These are phyloP conservation scores for Atrichornis clamosus DNA, from an alignment of 2,113 vertebrate species.

Conservation along the genomic window DNA sequence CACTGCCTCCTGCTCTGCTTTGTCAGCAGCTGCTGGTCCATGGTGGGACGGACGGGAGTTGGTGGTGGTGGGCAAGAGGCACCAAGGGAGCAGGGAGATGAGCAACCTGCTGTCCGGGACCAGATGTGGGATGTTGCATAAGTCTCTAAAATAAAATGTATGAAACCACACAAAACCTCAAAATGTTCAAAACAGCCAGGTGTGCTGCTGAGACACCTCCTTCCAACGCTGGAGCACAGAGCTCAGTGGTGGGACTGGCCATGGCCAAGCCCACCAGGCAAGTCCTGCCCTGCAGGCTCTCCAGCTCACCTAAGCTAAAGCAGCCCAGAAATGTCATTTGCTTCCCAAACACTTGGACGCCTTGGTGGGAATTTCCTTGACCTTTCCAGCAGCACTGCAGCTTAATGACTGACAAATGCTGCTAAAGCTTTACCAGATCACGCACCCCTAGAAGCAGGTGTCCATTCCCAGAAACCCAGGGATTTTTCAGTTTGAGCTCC, in stretches of 20 bases:
- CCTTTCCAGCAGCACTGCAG: neutral
- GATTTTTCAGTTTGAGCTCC: neutral
- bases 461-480: neutral
- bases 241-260: neutral
- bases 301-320: neutral
- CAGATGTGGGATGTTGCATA: fast-evolving
- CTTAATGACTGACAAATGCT: neutral
- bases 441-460: neutral
- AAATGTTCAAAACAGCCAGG: neutral
- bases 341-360: neutral
- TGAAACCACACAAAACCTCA: neutral
- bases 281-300: neutral
- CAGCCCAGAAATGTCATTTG: neutral
- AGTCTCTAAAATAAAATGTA: neutral
- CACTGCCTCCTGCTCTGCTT: neutral
- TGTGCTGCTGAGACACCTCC: neutral
- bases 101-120: neutral
- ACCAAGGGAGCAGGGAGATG: fast-evolving
- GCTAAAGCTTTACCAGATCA: neutral
- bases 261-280: fast-evolving
- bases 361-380: neutral
- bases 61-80: neutral
- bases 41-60: fast-evolving
- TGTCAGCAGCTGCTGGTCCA: neutral
- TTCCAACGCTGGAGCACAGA: fast-evolving